Percentiles rank a stretch among this genome's conserved stretches.
These are phyloP conservation scores for Nezara viridula DNA, from an alignment of 2,888 invertebrate species.

Conservation along the genomic window DNA sequence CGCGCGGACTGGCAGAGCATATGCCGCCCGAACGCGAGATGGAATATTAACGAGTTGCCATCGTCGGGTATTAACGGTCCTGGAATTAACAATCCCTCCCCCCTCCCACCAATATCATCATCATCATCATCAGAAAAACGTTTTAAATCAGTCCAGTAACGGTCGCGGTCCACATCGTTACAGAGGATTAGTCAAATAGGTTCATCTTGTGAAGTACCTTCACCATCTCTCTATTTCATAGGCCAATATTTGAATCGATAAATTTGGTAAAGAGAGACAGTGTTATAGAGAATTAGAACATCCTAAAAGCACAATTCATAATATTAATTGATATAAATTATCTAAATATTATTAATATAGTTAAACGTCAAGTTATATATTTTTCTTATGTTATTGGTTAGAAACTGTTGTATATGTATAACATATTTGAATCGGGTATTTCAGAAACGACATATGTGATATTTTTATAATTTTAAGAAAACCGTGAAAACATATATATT, in stretches of 20 bases:
- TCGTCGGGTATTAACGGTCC: not conserved
- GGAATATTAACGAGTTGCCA: slow-evolving; percentile 26
- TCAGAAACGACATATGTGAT: no score
- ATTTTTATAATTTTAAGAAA: no score
- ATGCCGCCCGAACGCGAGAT: not conserved
- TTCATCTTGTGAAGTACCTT: not conserved
- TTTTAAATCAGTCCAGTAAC: not conserved
- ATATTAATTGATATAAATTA: not conserved
- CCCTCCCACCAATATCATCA: not conserved
- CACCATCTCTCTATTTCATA: not conserved
- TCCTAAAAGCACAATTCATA: not conserved
- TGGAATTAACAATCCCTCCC: not conserved
- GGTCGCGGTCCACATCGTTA: not conserved
- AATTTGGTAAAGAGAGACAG: not conserved
- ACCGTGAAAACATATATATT: no score
- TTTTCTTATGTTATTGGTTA: no score
- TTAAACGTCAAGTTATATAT: no score
- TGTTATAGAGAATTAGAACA: not conserved
- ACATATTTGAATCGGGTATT: no score
- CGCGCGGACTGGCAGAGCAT: not conserved
- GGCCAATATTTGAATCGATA: not conserved
- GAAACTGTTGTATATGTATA: no score
- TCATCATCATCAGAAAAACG: not conserved
- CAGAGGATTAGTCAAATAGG: not conserved
- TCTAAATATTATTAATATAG: no score